Base-by-base conservation (phyloP, 2,113 vertebrate species). In the Cheirogaleus medius region DNA sequence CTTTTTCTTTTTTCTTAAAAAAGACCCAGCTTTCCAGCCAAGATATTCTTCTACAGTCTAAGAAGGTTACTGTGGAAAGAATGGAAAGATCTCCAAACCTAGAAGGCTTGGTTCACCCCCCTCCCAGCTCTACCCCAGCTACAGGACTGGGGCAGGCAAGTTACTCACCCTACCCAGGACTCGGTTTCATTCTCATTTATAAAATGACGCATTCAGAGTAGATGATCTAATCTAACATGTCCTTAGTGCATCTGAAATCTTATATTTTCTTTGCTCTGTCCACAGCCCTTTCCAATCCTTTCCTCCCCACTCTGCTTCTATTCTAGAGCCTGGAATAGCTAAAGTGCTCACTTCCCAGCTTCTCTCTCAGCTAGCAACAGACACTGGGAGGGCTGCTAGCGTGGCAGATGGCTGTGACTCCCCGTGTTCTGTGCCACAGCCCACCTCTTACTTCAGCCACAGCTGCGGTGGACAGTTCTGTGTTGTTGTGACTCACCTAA, bases 11-110 rank as follows among this genome's bases (percentile, higher is more conserved):
- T 17, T 17, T 52, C 4, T 49, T 52, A 52, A 52, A 52, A 18
- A 18, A 54, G 5, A 54, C 49, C 49, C 49, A 47, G 64, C 81
- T 84, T 95, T 92, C 71, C 44, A 82, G 60, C 56, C 71, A 88
- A 76, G 87, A 84, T 85, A 54, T 90, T 95, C 69, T 94, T 92
- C 58, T 90, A 54, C 42, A 81, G 80, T 63, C 56, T 14, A 58
- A 87, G 21, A 90, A 34, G 49, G 32, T 81, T 81, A 73, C 92
- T 88, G 92, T 6, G 42, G 71, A 27, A 5, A 80, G 8, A 86
- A n/a, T 56, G 25, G 87, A 81, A 87, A 77, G 84, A 42, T 74
- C 42, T 49, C 49, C 37, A 66, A 73, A 82, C 39, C 54, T 44
- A 23, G 39, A 64, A 86, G 69, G 27, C 60, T 83, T 63, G 42